Conservation (phyloP, 2,888 invertebrate species). For the Hoplodrina blanda region DNA sequence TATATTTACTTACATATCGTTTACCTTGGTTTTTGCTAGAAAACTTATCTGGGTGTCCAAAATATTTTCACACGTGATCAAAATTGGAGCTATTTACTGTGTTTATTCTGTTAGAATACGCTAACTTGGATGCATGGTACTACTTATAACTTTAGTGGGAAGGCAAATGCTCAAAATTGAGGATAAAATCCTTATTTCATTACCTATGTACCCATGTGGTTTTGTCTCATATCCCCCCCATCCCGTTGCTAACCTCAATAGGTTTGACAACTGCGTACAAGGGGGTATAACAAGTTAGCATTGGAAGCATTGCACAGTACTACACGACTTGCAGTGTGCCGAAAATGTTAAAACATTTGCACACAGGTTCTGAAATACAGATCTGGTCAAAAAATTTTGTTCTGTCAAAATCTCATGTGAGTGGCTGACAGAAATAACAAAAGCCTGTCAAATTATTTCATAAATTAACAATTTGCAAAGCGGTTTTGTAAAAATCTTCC, state of each 20-base stretch:
- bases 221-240: slow-evolving; percentile 68
- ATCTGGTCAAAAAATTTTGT: background rate
- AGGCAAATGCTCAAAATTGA: background rate
- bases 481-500: too few species aligned
- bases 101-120: background rate
- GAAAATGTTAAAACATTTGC: slow-evolving; percentile 72
- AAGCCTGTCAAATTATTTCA: background rate
- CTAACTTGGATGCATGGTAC: background rate
- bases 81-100: background rate
- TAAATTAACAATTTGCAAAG: background rate
- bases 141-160: background rate
- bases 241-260: slow-evolving; percentile 80
- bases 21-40: slow-evolving; percentile 7
- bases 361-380: background rate
- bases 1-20: background rate
- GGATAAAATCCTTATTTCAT: background rate
- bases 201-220: background rate
- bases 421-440: background rate
- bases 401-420: background rate
- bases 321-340: slow-evolving; percentile 74
- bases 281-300: slow-evolving; percentile 76
- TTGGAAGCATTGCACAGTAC: slow-evolving; percentile 78
- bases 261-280: slow-evolving; percentile 81
- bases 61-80: background rate
- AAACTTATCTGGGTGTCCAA: background rate